These are phyloP conservation scores for Tragelaphus imberbis DNA, from an alignment of 2,113 vertebrate species.

Conservation along the genomic window DNA sequence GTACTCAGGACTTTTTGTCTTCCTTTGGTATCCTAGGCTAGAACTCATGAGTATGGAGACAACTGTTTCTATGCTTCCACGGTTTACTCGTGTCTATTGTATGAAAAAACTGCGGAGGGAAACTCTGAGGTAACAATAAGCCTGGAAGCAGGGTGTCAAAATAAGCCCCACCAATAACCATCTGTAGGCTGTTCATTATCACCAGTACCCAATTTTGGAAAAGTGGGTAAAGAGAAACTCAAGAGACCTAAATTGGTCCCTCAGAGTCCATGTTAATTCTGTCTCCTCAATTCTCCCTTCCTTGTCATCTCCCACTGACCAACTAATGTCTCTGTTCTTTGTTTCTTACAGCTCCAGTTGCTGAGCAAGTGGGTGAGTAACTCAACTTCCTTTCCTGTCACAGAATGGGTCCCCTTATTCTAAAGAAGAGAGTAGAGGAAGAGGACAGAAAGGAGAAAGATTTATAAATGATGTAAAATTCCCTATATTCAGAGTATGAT, in stretches of 20 bases:
- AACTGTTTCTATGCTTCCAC: background rate
- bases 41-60: background rate
- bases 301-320: background rate
- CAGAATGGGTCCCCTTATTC: background rate
- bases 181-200: background rate
- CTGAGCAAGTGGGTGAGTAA: slow-evolving; percentile 46
- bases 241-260: background rate
- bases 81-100: background rate
- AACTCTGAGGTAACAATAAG: background rate
- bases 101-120: background rate
- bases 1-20: background rate
- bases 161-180: background rate
- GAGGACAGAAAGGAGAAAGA: background rate
- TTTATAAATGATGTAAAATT: background rate
- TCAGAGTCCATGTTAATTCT: background rate
- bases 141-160: background rate
- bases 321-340: background rate
- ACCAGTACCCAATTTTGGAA: background rate
- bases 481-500: background rate
- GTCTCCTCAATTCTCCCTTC: background rate
- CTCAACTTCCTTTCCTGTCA: background rate
- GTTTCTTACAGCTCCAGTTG: slow-evolving; percentile 45
- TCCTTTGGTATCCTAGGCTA: background rate
- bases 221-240: background rate
- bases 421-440: background rate